Evolutionary conservation across 2,888 invertebrate genomes (phyloP), one percentile per base, ranked within the genome.

Genomic region (Aphodius sticticus): DNA sequence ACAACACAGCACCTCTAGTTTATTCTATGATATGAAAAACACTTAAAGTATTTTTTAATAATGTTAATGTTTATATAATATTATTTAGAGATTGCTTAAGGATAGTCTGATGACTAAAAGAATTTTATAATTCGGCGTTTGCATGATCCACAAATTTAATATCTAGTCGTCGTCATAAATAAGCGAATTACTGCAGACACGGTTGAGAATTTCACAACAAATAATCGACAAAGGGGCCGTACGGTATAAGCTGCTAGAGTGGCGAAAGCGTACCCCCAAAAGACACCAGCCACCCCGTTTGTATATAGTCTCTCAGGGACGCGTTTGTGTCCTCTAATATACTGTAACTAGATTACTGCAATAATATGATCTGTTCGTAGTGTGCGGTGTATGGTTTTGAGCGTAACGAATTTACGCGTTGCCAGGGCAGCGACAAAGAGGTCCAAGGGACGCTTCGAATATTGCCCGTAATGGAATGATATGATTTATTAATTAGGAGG

Each of bases 401-500:
- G 84, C 87, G 86, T 88, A 86, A 88, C 87, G 87, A 85, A 86
- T 86, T 87, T 85, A 85, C 87, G 86, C 86, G 87, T 87, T 86
- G 84, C 85, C 85, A 86, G 85, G 82, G 81, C 53, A 53, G 53
- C 12, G 74, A 37, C 36, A 74, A 74, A 74, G 74, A 74, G 79
- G 74, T 72, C 69, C 77, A 69, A 69, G 77, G 79, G 77, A 79
- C 76, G 16, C 69, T 74, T 79, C 74, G 83, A 84, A 83, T 84
- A 84, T 83, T 81, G 80, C 83, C 84, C 81, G 84, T 86, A 86
- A 86, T 85, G 82, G 79, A 85, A 86, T 87, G 85, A 85, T 84
- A 84, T 84, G 85, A 84, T 86, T 86, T 85, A 86, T 85, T 86
- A 86, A 86, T 86, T 84, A 86, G 82, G 81, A 84, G 84, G 85